phyloP scores from a whole-genome alignment of 2,797 vertebrate species.

The Phataginus tricuspis region DNA sequence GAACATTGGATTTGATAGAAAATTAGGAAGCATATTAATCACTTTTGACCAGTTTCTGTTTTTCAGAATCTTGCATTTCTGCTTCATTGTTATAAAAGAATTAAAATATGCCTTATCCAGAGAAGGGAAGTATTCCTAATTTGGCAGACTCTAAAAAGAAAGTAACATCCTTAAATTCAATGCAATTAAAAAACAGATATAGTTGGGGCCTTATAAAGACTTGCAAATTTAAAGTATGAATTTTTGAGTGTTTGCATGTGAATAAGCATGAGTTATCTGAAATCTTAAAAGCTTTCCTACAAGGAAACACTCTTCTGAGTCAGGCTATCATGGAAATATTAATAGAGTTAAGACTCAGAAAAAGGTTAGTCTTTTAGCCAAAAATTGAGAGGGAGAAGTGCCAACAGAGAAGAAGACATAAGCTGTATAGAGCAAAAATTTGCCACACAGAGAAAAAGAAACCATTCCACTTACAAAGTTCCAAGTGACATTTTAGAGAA shows the following conservation, averaged over 20 bases:
- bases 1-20: not conserved
- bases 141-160: conserved; percentile 14
- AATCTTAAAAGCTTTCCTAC: conserved; percentile 31
- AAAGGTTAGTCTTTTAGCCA: conserved; percentile 30
- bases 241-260: conserved; percentile 2
- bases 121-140: conserved; percentile 4
- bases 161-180: not conserved
- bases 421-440: conserved; percentile 3
- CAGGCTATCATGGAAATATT: not conserved
- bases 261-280: conserved; percentile 27
- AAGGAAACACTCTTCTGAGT: not conserved
- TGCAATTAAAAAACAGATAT: conserved; percentile 21
- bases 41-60: not conserved
- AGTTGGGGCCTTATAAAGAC: conserved; percentile 33
- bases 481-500: conserved; percentile 58
- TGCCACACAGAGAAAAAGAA: conserved; percentile 23
- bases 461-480: conserved; percentile 17
- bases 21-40: not conserved
- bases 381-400: conserved; percentile 16
- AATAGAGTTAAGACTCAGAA: not conserved
- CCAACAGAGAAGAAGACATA: not conserved
- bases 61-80: not conserved
- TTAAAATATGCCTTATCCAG: conserved; percentile 11
- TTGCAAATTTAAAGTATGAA: not conserved
- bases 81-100: conserved; percentile 9